Conservation (phyloP, 1,140 invertebrate species). For the Drosophila equinoxialis region DNA sequence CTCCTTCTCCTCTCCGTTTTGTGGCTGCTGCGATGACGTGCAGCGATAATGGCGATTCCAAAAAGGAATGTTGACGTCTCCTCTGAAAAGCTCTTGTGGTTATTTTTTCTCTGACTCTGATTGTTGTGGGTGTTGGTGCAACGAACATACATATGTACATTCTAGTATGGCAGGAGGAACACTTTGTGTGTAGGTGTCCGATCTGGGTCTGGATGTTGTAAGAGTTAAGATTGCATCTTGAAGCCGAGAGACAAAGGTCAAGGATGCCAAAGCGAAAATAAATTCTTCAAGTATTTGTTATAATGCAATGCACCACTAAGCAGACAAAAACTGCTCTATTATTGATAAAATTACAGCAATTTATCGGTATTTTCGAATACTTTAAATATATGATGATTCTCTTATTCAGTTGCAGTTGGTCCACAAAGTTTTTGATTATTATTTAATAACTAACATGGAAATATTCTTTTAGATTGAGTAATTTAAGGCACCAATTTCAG, state of each 20-base stretch:
- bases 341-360: too few relatives aligned
- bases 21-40: conserved; percentile 59
- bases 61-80: conserved; percentile 71
- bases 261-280: conserved; percentile 43
- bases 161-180: neutral
- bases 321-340: too few relatives aligned
- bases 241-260: conserved; percentile 52
- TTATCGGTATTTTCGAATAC: too few relatives aligned
- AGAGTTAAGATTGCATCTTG: conserved; percentile 26
- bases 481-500: too few relatives aligned
- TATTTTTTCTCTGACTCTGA: conserved; percentile 8
- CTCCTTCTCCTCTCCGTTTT: conserved; percentile 18
- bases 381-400: too few relatives aligned
- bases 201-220: conserved; percentile 45
- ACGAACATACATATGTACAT: neutral
- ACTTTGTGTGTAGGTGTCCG: conserved; percentile 52
- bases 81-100: conserved; percentile 10
- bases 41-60: conserved; percentile 63
- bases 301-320: neutral
- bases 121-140: conserved; percentile 59
- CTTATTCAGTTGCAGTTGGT: too few relatives aligned
- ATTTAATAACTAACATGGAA: too few relatives aligned
- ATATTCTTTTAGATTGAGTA: too few relatives aligned
- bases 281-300: conserved; percentile 6
- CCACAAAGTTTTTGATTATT: too few relatives aligned